A percentile compares a stretch with the other conserved stretches of the same genome.
Evolutionary conservation across 2,888 invertebrate species (phyloP).

Genomic region (Andrena marginata): DNA sequence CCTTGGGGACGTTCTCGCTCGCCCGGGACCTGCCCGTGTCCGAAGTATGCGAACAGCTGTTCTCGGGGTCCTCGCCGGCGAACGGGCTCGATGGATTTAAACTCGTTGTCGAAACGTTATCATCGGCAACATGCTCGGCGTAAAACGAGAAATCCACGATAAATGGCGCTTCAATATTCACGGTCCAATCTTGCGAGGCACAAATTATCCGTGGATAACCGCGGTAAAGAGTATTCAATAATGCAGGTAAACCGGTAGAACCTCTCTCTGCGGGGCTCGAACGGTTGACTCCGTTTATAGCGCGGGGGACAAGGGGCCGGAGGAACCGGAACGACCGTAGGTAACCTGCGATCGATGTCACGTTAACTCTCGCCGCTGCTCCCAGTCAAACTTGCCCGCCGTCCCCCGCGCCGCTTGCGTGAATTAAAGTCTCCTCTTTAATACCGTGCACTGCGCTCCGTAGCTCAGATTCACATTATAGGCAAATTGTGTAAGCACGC

Average conservation of each 20-base stretch:
- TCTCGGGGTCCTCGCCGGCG: not conserved
- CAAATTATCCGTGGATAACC: constrained; percentile 60
- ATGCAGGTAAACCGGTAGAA: constrained; percentile 56
- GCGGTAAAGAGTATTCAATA: constrained; percentile 60
- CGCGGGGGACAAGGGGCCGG: constrained; percentile 22
- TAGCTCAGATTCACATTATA: no score
- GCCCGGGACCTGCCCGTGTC: not conserved
- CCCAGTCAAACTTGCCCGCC: constrained; percentile 56
- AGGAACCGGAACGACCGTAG: constrained; percentile 32
- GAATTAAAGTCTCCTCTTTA: not conserved
- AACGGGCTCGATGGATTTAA: not conserved
- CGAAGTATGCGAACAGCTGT: not conserved
- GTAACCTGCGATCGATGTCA: constrained; percentile 59
- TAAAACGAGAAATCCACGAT: constrained; percentile 20
- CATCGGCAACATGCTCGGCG: not conserved
- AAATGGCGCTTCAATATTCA: constrained; percentile 55
- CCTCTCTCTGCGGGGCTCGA: constrained; percentile 40
- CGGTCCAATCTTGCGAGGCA: constrained; percentile 50
- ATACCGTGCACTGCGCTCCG: no score
- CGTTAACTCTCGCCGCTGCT: constrained; percentile 55
- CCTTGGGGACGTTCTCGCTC: not conserved
- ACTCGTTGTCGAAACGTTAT: not conserved
- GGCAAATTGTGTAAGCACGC: no score
- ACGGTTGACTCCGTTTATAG: constrained; percentile 54
- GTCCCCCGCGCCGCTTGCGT: constrained; percentile 22